Percentiles rank a stretch among this genome's conserved stretches.
These are phyloP conservation scores for Microtus pennsylvanicus DNA, from an alignment of 2,113 vertebrate species.

Conservation along the genomic window DNA sequence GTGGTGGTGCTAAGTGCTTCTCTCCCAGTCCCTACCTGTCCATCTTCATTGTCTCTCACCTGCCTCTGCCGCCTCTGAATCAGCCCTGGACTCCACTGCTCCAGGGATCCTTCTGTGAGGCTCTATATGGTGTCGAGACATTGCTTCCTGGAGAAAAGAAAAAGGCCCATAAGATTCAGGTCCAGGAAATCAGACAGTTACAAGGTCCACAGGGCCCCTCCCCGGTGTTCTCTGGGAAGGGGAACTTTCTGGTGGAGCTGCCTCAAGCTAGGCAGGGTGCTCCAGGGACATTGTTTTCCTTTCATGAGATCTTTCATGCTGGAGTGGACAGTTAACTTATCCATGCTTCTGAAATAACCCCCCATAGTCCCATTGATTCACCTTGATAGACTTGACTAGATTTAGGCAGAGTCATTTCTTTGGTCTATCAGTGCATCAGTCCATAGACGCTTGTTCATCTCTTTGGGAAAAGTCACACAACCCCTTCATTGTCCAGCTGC, in stretches of 20 bases:
- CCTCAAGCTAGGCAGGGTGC: background rate
- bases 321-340: background rate
- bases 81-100: background rate
- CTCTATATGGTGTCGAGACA: background rate
- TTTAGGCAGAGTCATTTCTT: background rate
- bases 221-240: background rate
- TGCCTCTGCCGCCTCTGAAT: background rate
- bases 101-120: background rate
- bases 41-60: background rate
- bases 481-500: background rate
- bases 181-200: background rate
- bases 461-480: background rate
- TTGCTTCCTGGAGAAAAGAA: no score
- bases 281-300: background rate
- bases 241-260: no score
- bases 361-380: background rate
- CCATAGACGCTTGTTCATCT: background rate
- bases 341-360: background rate
- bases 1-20: background rate
- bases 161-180: background rate
- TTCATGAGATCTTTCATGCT: background rate
- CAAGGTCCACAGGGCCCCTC: background rate
- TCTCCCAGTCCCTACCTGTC: background rate
- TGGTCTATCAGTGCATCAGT: background rate
- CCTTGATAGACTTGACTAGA: background rate